Conservation (phyloP, 2,888 invertebrate species). For the Phortica okadai region DNA sequence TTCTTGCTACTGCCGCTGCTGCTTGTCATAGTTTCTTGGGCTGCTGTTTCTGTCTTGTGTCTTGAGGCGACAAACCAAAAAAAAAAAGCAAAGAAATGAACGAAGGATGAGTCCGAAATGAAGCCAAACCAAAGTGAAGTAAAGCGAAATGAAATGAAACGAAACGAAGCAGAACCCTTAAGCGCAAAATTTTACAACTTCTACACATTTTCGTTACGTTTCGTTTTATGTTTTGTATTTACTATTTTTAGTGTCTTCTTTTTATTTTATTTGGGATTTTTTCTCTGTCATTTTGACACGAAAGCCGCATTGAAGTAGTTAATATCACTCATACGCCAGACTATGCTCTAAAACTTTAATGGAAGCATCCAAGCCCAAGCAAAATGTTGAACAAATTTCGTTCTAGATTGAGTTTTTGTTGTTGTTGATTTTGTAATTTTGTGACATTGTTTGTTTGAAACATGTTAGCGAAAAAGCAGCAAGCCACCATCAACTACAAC, state of each 20-base stretch:
- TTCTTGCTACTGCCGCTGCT: too few species aligned
- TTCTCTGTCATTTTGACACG: background rate
- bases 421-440: constrained; percentile 23
- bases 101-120: constrained; percentile 12
- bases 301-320: constrained; percentile 4
- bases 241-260: background rate
- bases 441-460: constrained; percentile 7
- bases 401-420: constrained; percentile 4
- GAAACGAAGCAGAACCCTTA: constrained; percentile 15
- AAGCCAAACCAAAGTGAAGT: background rate
- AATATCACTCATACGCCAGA: constrained; percentile 20
- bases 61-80: background rate
- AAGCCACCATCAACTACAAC: background rate
- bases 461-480: background rate
- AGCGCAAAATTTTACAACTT: constrained; percentile 30
- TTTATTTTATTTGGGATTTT: background rate
- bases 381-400: background rate
- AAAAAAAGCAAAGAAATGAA: background rate
- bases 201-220: constrained; percentile 11
- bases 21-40: background rate
- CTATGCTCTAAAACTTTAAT: constrained; percentile 14
- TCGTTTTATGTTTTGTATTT: constrained; percentile 20
- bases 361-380: background rate
- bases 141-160: background rate
- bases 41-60: background rate